phyloP scores from a whole-genome alignment of 2,888 invertebrate genomes.

The Oxycera nigricornis region DNA sequence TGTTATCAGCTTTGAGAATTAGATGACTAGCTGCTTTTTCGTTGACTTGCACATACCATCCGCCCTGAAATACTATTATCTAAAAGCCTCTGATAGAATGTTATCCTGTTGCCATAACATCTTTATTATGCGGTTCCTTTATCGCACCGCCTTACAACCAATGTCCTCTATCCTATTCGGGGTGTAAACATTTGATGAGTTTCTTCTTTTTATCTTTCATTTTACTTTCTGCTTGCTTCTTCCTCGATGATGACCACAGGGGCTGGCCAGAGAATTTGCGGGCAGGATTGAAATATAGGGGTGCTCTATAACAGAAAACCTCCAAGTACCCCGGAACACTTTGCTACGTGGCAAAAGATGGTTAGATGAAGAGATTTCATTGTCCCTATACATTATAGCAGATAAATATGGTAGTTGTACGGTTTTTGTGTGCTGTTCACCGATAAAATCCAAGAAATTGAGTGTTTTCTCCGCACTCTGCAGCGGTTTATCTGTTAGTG shows the following conservation, averaged over 20 bases:
- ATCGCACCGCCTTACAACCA: slow-evolving; percentile 13
- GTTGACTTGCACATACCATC: too few species aligned
- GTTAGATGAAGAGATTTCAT: slow-evolving; percentile 21
- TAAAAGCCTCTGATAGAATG: neutral
- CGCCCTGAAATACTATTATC: too few species aligned
- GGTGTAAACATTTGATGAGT: slow-evolving; percentile 12
- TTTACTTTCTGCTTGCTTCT: neutral
- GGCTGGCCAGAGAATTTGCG: neutral
- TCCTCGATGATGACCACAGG: slow-evolving; percentile 8
- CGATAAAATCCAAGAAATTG: slow-evolving; percentile 22
- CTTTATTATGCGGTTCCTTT: neutral
- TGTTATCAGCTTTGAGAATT: too few species aligned
- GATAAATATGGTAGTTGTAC: slow-evolving; percentile 20
- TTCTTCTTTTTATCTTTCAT: slow-evolving; percentile 19
- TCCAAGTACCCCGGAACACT: slow-evolving; percentile 15
- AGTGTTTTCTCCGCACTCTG: slow-evolving; percentile 2
- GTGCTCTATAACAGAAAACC: slow-evolving; percentile 9
- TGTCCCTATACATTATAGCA: neutral
- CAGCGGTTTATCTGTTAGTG: neutral
- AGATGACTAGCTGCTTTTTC: too few species aligned
- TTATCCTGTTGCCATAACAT: slow-evolving; percentile 8
- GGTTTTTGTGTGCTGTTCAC: slow-evolving; percentile 19
- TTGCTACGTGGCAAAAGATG: slow-evolving; percentile 18
- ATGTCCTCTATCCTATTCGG: neutral
- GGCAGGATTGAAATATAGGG: slow-evolving; percentile 17